Percentiles rank a stretch among this genome's conserved stretches.
Evolutionary conservation across 2,888 invertebrate genomes (phyloP).

Genomic region (Mythimna ferrago): DNA sequence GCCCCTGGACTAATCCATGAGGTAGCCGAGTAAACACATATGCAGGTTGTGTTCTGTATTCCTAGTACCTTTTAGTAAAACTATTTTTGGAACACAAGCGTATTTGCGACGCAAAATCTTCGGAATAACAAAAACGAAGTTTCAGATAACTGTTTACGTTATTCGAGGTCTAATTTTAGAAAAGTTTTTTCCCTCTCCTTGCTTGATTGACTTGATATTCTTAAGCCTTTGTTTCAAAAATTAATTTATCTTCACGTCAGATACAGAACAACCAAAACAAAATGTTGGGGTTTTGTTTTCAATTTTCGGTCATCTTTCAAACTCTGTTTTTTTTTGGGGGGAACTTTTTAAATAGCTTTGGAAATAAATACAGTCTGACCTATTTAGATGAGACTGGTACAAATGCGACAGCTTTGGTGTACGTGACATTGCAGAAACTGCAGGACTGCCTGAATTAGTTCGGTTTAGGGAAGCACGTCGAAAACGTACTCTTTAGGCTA

Average conservation of each 20-base stretch:
- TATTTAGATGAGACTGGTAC: slow-evolving; percentile 24
- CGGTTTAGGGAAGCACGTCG: slow-evolving; percentile 40
- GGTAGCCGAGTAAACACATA: slow-evolving; percentile 60
- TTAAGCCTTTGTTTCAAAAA: slow-evolving; percentile 50
- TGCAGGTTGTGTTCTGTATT: slow-evolving; percentile 60
- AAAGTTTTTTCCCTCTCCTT: slow-evolving; percentile 15
- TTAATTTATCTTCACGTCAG: slow-evolving; percentile 54
- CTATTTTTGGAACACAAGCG: slow-evolving; percentile 23
- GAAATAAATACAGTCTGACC: slow-evolving; percentile 26
- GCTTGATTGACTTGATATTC: slow-evolving; percentile 43
- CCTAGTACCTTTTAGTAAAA: slow-evolving; percentile 37
- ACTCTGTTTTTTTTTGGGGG: neutral
- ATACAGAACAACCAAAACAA: slow-evolving; percentile 42
- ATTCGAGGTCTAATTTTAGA: slow-evolving; percentile 29
- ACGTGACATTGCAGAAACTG: slow-evolving; percentile 46
- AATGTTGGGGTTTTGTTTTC: slow-evolving; percentile 47
- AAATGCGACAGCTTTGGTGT: slow-evolving; percentile 26
- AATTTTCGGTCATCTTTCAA: slow-evolving; percentile 36
- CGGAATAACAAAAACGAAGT: neutral
- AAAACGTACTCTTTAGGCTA: slow-evolving; percentile 49
- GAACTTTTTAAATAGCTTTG: neutral
- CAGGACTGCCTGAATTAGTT: slow-evolving; percentile 24
- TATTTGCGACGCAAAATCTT: slow-evolving; percentile 16
- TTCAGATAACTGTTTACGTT: slow-evolving; percentile 23
- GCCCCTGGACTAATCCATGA: slow-evolving; percentile 73